These are phyloP conservation scores for Halictus quadricinctus DNA, from an alignment of 2,888 invertebrate species.

Conservation along the genomic window DNA sequence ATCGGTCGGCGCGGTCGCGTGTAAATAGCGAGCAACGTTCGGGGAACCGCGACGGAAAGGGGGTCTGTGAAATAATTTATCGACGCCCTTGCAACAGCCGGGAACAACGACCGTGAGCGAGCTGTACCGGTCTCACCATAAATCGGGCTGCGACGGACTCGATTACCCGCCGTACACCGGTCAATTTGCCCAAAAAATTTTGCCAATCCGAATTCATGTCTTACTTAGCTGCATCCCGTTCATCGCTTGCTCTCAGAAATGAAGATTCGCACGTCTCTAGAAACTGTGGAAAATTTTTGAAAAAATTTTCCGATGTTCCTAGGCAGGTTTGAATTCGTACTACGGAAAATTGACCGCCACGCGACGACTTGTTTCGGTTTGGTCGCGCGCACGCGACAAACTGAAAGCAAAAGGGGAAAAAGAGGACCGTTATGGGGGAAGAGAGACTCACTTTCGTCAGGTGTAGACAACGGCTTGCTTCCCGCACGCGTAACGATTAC, in stretches of 20 bases:
- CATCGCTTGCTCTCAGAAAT: neutral
- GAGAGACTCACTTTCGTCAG: slow-evolving; percentile 65
- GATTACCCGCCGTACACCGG: slow-evolving; percentile 46
- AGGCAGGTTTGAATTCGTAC: neutral
- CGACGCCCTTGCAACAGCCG: slow-evolving; percentile 34
- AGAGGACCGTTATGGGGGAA: neutral
- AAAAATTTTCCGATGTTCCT: neutral
- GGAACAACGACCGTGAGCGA: slow-evolving; percentile 53
- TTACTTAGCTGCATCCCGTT: neutral
- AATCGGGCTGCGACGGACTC: slow-evolving; percentile 40
- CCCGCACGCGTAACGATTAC: slow-evolving; percentile 24
- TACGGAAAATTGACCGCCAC: neutral
- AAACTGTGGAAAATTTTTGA: too few relatives aligned
- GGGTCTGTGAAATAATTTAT: slow-evolving; percentile 53
- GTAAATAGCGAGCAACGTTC: slow-evolving; percentile 42
- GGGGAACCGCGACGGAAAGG: slow-evolving; percentile 23
- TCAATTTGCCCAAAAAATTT: neutral
- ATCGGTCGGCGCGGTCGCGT: slow-evolving; percentile 44
- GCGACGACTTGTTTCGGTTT: slow-evolving; percentile 51
- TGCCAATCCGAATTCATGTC: neutral
- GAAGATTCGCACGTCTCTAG: too few relatives aligned
- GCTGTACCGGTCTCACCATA: slow-evolving; percentile 35
- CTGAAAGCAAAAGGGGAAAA: neutral
- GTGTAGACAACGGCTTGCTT: slow-evolving; percentile 45
- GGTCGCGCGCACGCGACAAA: slow-evolving; percentile 14